These are phyloP conservation scores for Hyperoplus immaculatus DNA, from an alignment of 2,797 vertebrate species.

Conservation along the genomic window DNA sequence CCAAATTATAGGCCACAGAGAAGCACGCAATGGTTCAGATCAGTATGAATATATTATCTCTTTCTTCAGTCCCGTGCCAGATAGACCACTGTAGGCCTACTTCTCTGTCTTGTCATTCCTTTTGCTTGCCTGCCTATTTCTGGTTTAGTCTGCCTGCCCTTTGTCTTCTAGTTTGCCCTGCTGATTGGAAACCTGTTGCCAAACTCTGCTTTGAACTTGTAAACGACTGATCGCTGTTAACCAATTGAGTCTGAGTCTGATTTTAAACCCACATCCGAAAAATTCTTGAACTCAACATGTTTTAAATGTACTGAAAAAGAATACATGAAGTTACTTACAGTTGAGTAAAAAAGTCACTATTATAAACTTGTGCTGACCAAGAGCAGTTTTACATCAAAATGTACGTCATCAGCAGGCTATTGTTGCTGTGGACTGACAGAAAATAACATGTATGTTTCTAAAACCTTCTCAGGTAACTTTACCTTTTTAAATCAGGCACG, in stretches of 20 bases:
- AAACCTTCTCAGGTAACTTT: too few relatives aligned
- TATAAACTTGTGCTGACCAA: not conserved
- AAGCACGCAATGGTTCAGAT: not conserved
- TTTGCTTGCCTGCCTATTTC: not conserved
- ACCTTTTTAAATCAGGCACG: not conserved
- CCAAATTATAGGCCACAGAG: not conserved
- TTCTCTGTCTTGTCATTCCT: not conserved
- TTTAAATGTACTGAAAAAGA: not conserved
- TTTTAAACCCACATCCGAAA: not conserved
- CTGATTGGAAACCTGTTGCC: not conserved
- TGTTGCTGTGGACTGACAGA: too few relatives aligned
- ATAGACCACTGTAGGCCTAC: not conserved
- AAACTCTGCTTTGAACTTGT: not conserved
- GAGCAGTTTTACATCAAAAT: not conserved
- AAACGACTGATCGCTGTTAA: not conserved
- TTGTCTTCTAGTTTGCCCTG: not conserved
- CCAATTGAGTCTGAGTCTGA: not conserved
- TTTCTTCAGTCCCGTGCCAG: not conserved
- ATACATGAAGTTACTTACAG: not conserved
- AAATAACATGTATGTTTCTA: not conserved
- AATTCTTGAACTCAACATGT: not conserved
- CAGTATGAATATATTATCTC: not conserved
- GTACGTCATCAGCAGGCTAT: not conserved
- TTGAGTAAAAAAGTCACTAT: not conserved
- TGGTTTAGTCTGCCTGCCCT: not conserved